Conservation (phyloP, 2,888 invertebrate species). For the Perdita meconis region DNA sequence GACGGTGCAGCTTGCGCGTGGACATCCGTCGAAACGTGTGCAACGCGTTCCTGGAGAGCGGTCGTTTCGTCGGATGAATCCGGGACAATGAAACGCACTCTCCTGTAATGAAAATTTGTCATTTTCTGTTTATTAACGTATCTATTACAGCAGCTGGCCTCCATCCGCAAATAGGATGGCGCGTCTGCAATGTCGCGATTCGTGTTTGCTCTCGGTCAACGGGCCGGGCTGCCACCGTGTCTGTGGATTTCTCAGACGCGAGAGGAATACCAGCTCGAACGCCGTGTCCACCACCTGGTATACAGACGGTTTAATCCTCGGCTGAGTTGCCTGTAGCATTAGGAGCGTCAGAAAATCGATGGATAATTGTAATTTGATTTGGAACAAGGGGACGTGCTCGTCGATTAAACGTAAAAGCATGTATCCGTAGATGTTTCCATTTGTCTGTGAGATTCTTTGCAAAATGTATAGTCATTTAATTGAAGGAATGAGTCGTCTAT, state of each 20-base stretch:
- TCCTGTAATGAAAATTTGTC: conserved; percentile 29
- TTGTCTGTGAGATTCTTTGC: no score
- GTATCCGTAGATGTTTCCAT: no score
- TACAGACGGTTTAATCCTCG: conserved; percentile 11
- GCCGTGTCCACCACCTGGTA: conserved; percentile 3
- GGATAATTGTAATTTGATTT: neutral
- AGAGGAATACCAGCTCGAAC: neutral
- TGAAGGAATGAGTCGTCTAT: no score
- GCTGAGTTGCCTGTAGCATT: neutral
- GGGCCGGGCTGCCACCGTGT: conserved; percentile 9
- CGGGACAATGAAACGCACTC: conserved; percentile 19
- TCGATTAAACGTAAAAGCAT: no score
- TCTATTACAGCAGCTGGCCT: conserved; percentile 25
- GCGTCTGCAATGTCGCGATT: conserved; percentile 22
- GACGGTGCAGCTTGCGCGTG: conserved; percentile 10
- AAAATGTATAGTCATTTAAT: no score
- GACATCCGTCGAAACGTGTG: neutral
- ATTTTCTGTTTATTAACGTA: conserved; percentile 16
- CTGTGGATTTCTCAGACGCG: neutral
- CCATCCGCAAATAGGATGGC: neutral
- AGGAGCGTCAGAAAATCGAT: neutral
- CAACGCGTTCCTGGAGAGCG: neutral
- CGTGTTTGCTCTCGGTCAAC: conserved; percentile 26
- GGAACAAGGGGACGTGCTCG: no score
- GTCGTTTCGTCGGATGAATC: neutral